A percentile compares a stretch with the other conserved stretches of the same genome.
These are phyloP conservation scores for Andrena flavipes DNA, from an alignment of 2,888 invertebrate genomes.

Conservation along the genomic window DNA sequence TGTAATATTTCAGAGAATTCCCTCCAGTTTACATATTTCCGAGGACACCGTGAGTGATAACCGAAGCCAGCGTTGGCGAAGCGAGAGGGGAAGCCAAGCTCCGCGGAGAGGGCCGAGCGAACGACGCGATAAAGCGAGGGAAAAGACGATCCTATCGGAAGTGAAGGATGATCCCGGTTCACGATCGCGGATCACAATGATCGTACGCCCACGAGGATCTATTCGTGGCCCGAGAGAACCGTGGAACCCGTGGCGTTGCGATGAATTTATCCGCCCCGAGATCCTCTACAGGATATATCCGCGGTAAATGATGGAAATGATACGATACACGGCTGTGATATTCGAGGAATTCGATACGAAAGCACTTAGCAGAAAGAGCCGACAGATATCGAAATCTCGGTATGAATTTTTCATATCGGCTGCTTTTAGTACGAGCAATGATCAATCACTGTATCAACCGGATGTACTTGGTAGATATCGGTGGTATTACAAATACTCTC, in stretches of 20 bases:
- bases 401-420: background rate
- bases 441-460: too few relatives aligned
- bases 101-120: background rate
- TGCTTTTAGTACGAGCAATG: too few relatives aligned
- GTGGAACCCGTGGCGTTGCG: slow-evolving; percentile 45
- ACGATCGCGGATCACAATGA: slow-evolving; percentile 82
- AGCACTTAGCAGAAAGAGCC: background rate
- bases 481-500: too few relatives aligned
- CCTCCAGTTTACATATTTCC: too few relatives aligned
- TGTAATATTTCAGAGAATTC: too few relatives aligned
- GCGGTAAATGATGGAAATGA: slow-evolving; percentile 19
- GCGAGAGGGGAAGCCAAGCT: background rate
- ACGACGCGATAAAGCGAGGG: slow-evolving; percentile 9
- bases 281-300: slow-evolving; percentile 55
- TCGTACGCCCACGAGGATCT: slow-evolving; percentile 79
- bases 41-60: too few relatives aligned
- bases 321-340: slow-evolving; percentile 4
- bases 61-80: too few relatives aligned
- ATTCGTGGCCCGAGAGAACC: slow-evolving; percentile 46
- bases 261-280: slow-evolving; percentile 66
- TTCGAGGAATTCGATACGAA: background rate
- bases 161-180: slow-evolving; percentile 81
- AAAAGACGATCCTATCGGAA: slow-evolving; percentile 78
- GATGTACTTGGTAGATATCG: too few relatives aligned
- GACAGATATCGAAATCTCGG: background rate